Base-by-base conservation (phyloP, 2,797 vertebrate species). In the Chelidonichthys spinosus region DNA sequence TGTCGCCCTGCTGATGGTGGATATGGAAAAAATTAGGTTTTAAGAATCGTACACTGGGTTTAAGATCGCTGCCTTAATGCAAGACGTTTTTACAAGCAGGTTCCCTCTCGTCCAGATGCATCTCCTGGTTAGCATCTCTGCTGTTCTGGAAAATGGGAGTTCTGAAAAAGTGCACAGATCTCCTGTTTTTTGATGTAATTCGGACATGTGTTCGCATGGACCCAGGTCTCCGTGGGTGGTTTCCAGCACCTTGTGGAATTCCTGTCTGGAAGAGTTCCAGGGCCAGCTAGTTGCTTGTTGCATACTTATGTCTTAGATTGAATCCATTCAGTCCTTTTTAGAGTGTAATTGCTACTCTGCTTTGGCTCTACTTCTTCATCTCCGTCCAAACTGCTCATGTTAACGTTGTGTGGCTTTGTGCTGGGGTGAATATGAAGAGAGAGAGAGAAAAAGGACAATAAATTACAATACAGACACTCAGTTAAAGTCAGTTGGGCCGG, bases 171-270 rank as follows among this genome's bases (percentile, higher is more conserved):
- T 25, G 25, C 25, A 25, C 25, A 25, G 25, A 25, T 25, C 15
- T 54, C n/a, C 7, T n/a, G 36, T 33, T 65, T 54, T 63, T 64
- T 4, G 32, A 39, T 78, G 42, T 39, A 47, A 55, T 25, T 7
- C 37, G 40, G 36, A 50, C 36, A 56, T 64, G 42, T 62, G 35
- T 70, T 56, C 53, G 53, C 52, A 32, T 52, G 37, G 61, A 18
- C 4, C 18, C 4, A 37, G 36, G 36, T 18, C 72, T 76, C 58
- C 54, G 75, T 82, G 59, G 78, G 75, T 70, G 76, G 82, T 59
- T 79, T 81, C 59, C 56, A 69, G 83, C 69, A 78, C 72, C 71
- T 85, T 65, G 63, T 66, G 63, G 69, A 82, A 73, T 80, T 73
- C 13, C 43, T 2, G 53, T 56, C 63, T 70, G 53, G 64, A 68